Evolutionary conservation across 2,888 invertebrate genomes (phyloP), one percentile per base, ranked within the genome.

Genomic region (Cabera pusaria): DNA sequence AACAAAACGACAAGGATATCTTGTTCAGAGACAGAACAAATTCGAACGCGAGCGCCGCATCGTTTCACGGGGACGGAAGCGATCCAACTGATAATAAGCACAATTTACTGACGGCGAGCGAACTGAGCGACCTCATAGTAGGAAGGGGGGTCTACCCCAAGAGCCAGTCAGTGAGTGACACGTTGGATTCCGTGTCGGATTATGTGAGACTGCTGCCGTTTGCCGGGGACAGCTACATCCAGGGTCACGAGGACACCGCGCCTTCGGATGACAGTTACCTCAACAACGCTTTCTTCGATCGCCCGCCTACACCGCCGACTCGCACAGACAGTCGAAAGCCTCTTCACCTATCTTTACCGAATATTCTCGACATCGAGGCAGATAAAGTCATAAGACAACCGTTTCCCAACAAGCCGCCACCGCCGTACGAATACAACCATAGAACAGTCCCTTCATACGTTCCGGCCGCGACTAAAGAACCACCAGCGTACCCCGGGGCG

Each of bases 61-160:
- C 96, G 28, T 96, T 96, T 71, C 93, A 95, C 26, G 96, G 96
- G 1, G 96, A 96, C 63, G 96, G 96, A n/a, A 96, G 96, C 65
- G 96, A 96, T 75, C 96, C 96, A 1, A 94, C 96, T 1, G 95
- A 95, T 65, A 93, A 91, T 48, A 93, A 93, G 56, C 94, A 93
- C 49, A 92, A 93, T 9, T 82, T 95, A 37, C 87, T 96, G 4
- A 95, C 95, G 16, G 96, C 96, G 3, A 95, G 95, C 66, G 96
- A 96, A 72, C 81, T 96, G 12, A 95, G 95, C 9, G 95, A 96
- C 61, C 76, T 96, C 41, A 96, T 96, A 36, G 96, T 96, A 0
- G 96, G 95, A 0, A 88, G 94, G 38, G 93, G 93, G 9, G 92
- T 93, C 7, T 96, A 96, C 80, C 96, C 89, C 18, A 87, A 87